These are phyloP conservation scores for Molorchus minor DNA, from an alignment of 2,888 invertebrate genomes.

Conservation along the genomic window DNA sequence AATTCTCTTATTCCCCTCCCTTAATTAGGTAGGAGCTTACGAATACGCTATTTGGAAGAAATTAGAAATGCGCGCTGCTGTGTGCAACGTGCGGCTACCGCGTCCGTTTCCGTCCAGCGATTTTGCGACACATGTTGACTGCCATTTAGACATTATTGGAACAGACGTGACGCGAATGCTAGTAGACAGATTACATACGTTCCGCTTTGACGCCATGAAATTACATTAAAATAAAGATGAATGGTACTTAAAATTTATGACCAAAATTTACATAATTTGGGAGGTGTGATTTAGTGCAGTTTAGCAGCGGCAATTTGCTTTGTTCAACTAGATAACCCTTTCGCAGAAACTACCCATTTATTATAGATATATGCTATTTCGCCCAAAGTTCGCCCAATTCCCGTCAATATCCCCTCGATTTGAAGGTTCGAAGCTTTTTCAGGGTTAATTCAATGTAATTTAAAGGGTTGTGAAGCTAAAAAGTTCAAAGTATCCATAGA, in stretches of 20 bases:
- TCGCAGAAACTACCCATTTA: too few species aligned
- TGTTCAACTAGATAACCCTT: not conserved
- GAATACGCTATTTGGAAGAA: not conserved
- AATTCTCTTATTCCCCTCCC: too few species aligned
- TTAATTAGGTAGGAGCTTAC: too few species aligned
- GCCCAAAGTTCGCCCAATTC: too few species aligned
- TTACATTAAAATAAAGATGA: conserved; percentile 40
- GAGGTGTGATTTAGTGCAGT: conserved; percentile 31
- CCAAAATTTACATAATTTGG: conserved; percentile 36
- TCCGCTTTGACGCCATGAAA: conserved; percentile 30
- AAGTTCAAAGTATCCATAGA: too few species aligned
- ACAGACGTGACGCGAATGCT: conserved; percentile 42
- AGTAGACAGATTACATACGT: conserved; percentile 27
- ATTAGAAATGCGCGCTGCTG: not conserved
- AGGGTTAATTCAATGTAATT: too few species aligned
- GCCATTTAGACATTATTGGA: conserved; percentile 38
- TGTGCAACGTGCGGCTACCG: not conserved
- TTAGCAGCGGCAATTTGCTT: conserved; percentile 15
- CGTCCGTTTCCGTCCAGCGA: conserved; percentile 23
- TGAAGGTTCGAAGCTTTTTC: too few species aligned
- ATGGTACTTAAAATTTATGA: conserved; percentile 38
- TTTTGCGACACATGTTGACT: conserved; percentile 31
- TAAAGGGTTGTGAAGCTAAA: too few species aligned
- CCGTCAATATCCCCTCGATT: too few species aligned
- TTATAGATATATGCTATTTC: too few species aligned